phyloP scores from a whole-genome alignment of 1,140 invertebrate species.

The Helicoverpa armigera region DNA sequence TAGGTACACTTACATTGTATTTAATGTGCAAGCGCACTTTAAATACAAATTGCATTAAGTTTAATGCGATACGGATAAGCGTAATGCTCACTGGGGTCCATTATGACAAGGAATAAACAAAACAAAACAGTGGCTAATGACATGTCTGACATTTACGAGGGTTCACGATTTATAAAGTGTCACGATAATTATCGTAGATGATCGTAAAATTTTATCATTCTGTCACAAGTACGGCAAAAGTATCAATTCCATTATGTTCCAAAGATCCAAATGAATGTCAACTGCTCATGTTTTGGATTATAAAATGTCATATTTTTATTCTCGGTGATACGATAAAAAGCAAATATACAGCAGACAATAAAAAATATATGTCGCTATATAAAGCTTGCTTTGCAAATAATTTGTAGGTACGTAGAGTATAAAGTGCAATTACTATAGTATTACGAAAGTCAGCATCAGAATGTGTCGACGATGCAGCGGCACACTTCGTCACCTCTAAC shows the following conservation, averaged over 20 bases:
- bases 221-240: constrained; percentile 30
- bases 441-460: constrained; percentile 18
- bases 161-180: constrained; percentile 53
- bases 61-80: constrained; percentile 32
- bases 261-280: constrained; percentile 30
- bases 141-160: constrained; percentile 56
- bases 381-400: neutral
- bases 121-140: constrained; percentile 44
- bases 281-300: constrained; percentile 23
- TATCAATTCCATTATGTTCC: constrained; percentile 38
- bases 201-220: constrained; percentile 50
- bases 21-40: constrained; percentile 24
- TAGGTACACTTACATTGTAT: constrained; percentile 7
- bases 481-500: constrained; percentile 61
- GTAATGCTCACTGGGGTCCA: constrained; percentile 22
- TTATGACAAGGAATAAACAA: constrained; percentile 29
- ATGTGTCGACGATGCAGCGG: constrained; percentile 13
- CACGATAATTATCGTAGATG: constrained; percentile 55
- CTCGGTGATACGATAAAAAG: neutral
- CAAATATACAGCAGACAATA: neutral
- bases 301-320: neutral
- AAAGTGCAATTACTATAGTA: neutral
- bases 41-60: constrained; percentile 37
- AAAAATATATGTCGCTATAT: neutral
- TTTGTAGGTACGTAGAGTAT: constrained; percentile 12